Evolutionary conservation across 1,140 invertebrate species (phyloP), one percentile per base, ranked within the genome.

Genomic region (Microplitis demolitor): DNA sequence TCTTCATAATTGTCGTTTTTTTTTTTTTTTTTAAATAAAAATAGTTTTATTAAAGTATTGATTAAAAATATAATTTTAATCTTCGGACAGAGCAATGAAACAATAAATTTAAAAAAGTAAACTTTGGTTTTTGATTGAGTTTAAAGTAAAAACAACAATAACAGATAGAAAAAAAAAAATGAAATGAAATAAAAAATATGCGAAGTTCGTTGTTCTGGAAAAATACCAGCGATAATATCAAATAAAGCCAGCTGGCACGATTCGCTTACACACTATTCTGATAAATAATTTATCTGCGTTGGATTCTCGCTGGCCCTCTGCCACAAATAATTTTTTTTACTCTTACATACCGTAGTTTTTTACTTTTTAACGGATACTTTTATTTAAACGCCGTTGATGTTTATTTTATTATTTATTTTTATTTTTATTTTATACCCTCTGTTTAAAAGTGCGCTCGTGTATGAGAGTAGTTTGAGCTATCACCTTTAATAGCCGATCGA

Each of bases 401-500:
- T 34, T 35, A 63, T 37, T 39, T 9, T 63, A 13, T 37, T 37
- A 35, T 37, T 34, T 39, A 34, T 62, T 33, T 9, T 35, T 62
- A 34, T 31, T n/a, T 14, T 9, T 62, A 31, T 62, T 62, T 62
- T 62, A 24, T 35, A n/a, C 24, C n/a, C 4, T 64, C 37, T 0
- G 4, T 11, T 45, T 45, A 9, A 45, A 45, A 45, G 34, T 39
- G 31, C 11, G 62, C 35, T 64, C 0, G 37, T 6, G 33, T 34
- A 5, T n/a, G n/a, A 34, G 8, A 61, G 60, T 16, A 13, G 31
- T 2, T 5, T 37, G 62, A 64, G 62, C 62, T 39, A 64, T 64
- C 62, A 13, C 62, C 62, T 64, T 64, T 64, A 64, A 64, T n/a
- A 34, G 16, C n/a, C 62, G 62, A 64, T 37, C 62, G 62, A 37